These are phyloP conservation scores for Corvus cornix DNA, from an alignment of 2,113 vertebrate species.

Conservation along the genomic window DNA sequence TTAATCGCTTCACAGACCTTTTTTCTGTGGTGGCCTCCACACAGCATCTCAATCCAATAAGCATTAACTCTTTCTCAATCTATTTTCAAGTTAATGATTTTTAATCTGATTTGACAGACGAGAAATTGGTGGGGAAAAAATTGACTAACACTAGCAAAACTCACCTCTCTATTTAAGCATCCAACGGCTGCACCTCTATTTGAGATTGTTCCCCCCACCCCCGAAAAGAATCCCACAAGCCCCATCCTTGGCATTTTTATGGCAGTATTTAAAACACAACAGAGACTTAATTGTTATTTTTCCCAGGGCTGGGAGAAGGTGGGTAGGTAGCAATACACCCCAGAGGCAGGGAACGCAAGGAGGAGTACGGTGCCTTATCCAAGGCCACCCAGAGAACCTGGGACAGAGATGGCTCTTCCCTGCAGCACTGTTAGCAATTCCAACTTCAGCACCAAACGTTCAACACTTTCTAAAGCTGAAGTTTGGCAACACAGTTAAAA, in stretches of 20 bases:
- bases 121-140: neutral
- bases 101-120: conserved; percentile 21
- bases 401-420: neutral
- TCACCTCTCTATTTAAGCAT: neutral
- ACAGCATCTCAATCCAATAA: conserved; percentile 37
- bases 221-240: neutral
- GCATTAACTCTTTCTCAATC: conserved; percentile 32
- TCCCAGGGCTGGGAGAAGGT: neutral
- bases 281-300: neutral
- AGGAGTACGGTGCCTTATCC: neutral
- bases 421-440: neutral
- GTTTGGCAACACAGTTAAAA: neutral
- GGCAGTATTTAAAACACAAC: neutral
- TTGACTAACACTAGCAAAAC: neutral
- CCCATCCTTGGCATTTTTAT: neutral
- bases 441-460: neutral
- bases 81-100: conserved; percentile 35
- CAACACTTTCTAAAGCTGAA: neutral
- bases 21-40: neutral
- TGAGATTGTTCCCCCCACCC: neutral
- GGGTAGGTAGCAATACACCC: neutral
- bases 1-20: conserved; percentile 55
- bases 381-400: neutral
- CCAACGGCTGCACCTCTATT: neutral
- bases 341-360: neutral